Evolutionary conservation across 2,888 invertebrate genomes (phyloP).

Genomic region (Clostera curtula): DNA sequence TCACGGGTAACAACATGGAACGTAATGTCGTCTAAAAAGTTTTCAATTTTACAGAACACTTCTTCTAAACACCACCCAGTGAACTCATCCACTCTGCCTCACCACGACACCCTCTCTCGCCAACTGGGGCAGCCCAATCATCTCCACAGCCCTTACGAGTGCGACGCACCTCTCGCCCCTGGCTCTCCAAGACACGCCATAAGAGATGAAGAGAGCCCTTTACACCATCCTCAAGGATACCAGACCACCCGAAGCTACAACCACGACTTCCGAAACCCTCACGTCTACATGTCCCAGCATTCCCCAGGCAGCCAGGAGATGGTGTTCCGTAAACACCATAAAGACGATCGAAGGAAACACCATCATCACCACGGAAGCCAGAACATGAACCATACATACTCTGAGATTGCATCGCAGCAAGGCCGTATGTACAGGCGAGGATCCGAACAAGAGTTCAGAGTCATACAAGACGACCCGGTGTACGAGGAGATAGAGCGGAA

Average conservation of each 20-base stretch:
- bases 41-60: constrained; percentile 80
- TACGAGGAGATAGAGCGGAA: constrained; percentile 87
- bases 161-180: constrained; percentile 59
- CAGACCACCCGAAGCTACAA: constrained; percentile 65
- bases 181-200: constrained; percentile 61
- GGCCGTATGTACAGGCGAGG: constrained; percentile 68
- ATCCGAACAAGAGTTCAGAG: constrained; percentile 72
- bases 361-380: constrained; percentile 73
- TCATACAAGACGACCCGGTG: constrained; percentile 83
- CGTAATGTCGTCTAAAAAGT: constrained; percentile 5
- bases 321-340: constrained; percentile 65
- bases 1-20: too few relatives aligned
- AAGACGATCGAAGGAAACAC: constrained; percentile 62
- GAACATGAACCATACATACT: constrained; percentile 83
- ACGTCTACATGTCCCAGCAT: constrained; percentile 67
- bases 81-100: constrained; percentile 80
- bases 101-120: constrained; percentile 74
- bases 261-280: constrained; percentile 65
- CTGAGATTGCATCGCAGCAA: constrained; percentile 77
- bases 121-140: constrained; percentile 65
- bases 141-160: constrained; percentile 73
- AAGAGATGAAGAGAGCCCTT: constrained; percentile 60
- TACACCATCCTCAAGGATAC: constrained; percentile 57
- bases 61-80: constrained; percentile 86
- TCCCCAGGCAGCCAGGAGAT: constrained; percentile 66